Evolutionary conservation across 2,797 vertebrate species (phyloP).

Genomic region (Taeniopygia guttata): DNA sequence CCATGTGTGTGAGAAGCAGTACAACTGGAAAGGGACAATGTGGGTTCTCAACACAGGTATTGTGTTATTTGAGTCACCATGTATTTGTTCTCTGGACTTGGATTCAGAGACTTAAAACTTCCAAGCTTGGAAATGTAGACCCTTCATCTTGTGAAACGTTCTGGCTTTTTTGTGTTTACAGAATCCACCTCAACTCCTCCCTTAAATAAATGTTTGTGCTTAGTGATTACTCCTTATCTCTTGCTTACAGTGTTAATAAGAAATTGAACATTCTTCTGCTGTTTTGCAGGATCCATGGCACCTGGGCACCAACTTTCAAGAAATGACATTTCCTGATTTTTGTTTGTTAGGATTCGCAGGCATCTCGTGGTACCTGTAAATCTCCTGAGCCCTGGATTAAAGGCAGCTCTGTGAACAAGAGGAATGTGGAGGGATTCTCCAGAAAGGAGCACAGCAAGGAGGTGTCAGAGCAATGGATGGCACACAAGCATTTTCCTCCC

Average conservation of each 20-base stretch:
- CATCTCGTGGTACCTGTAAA: background rate
- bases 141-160: background rate
- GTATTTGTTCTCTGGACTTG: background rate
- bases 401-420: background rate
- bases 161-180: background rate
- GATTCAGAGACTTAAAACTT: background rate
- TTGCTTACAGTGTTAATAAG: slow-evolving; percentile 4
- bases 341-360: background rate
- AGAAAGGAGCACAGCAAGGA: background rate
- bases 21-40: background rate
- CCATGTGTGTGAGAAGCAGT: background rate
- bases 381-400: background rate
- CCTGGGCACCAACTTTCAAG: background rate
- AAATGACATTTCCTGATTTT: slow-evolving; percentile 12
- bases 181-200: background rate
- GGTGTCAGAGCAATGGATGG: background rate
- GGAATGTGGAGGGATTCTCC: background rate
- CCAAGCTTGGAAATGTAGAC: background rate
- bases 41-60: background rate
- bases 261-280: background rate
- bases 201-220: slow-evolving; percentile 19
- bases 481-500: background rate
- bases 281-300: background rate
- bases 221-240: slow-evolving; percentile 14
- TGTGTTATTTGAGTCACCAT: background rate